These are phyloP conservation scores for Caerostris darwini DNA, from an alignment of 1,140 invertebrate genomes.

Conservation along the genomic window DNA sequence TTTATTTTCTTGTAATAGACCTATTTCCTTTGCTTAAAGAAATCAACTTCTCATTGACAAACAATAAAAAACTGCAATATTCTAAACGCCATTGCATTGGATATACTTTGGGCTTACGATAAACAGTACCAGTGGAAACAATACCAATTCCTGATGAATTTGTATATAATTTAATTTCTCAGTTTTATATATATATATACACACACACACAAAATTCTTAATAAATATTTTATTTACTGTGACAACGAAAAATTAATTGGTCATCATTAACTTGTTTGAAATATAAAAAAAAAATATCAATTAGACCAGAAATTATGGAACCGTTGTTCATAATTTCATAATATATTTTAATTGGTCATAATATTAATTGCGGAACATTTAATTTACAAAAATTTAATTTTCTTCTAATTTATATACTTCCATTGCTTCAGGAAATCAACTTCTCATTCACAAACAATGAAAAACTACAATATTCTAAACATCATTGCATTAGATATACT, in stretches of 20 bases:
- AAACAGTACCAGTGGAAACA: not conserved
- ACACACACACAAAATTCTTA: too few species aligned
- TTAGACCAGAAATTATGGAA: too few species aligned
- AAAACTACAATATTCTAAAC: not conserved
- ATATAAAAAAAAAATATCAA: too few species aligned
- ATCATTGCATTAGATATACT: not conserved
- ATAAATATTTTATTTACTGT: too few species aligned
- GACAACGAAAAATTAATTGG: too few species aligned
- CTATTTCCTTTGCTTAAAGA: slow-evolving; percentile 1
- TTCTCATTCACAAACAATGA: slow-evolving; percentile 11
- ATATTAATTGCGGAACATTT: too few species aligned
- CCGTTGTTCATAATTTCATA: too few species aligned
- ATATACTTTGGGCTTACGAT: not conserved
- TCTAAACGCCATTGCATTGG: not conserved
- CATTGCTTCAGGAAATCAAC: not conserved
- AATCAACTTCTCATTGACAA: slow-evolving; percentile 3
- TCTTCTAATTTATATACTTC: slow-evolving; percentile 22
- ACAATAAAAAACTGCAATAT: not conserved
- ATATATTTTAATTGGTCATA: too few species aligned
- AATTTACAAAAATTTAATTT: slow-evolving; percentile 49
- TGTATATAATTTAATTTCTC: too few species aligned
- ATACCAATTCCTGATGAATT: not conserved
- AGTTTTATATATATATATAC: too few species aligned
- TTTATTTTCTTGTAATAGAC: slow-evolving; percentile 46
- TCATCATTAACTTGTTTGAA: too few species aligned